A percentile compares a stretch with the other conserved stretches of the same genome.
phyloP scores from a whole-genome alignment of 2,113 vertebrate genomes.

The Lipotes vexillifer region DNA sequence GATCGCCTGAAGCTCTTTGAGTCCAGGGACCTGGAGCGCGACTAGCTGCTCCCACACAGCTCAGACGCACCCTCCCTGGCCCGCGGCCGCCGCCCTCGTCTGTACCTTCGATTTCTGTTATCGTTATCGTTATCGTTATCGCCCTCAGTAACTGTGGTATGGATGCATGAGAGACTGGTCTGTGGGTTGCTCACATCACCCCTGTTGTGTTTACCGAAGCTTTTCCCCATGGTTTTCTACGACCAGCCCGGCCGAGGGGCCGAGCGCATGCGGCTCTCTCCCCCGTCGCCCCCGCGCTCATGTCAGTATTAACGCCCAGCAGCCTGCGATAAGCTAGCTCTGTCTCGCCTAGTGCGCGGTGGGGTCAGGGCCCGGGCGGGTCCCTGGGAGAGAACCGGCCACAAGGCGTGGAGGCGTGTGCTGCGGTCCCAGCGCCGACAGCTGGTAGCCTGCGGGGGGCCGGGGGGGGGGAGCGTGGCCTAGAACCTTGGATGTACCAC shows the following conservation, averaged over 20 bases:
- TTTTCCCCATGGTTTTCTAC: slow-evolving; percentile 62
- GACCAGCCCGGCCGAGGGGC: slow-evolving; percentile 60
- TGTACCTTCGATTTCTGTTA: slow-evolving; percentile 61
- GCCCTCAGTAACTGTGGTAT: slow-evolving; percentile 54
- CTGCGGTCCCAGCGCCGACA: slow-evolving; percentile 8
- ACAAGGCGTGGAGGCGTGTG: neutral
- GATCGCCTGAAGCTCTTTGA: slow-evolving; percentile 98
- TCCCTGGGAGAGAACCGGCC: neutral
- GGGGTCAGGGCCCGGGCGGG: neutral
- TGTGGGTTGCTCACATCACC: neutral
- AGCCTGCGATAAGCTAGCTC: slow-evolving; percentile 85
- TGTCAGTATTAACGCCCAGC: slow-evolving; percentile 86
- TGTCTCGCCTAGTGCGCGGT: slow-evolving; percentile 49
- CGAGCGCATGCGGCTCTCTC: slow-evolving; percentile 59
- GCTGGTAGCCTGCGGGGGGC: neutral
- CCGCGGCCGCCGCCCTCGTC: slow-evolving; percentile 53
- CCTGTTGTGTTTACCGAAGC: slow-evolving; percentile 12
- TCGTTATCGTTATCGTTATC: slow-evolving; percentile 57
- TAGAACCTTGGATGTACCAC: neutral
- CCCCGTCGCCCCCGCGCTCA: slow-evolving; percentile 74
- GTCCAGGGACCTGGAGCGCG: slow-evolving; percentile 95
- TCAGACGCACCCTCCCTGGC: neutral
- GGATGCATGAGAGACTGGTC: slow-evolving; percentile 66
- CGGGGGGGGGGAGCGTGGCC: neutral
- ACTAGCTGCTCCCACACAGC: slow-evolving; percentile 79